A percentile compares a stretch with the other conserved stretches of the same genome.
phyloP scores from a whole-genome alignment of 2,113 vertebrate species.

The Siniperca chuatsi region DNA sequence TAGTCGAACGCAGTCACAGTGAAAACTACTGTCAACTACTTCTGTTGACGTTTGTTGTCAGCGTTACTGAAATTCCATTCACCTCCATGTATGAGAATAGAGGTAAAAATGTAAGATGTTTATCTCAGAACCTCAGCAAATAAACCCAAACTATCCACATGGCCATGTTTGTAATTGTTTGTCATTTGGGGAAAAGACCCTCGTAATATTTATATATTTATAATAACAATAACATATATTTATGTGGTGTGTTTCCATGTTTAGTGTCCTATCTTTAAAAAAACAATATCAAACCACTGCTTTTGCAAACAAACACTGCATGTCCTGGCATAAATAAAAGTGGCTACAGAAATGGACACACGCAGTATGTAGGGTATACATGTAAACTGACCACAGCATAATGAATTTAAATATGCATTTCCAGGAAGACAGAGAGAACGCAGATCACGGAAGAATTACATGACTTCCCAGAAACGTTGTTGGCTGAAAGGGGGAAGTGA shows the following conservation, averaged over 20 bases:
- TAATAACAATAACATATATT: too few relatives aligned
- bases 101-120: neutral
- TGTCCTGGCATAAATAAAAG: neutral
- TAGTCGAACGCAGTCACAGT: neutral
- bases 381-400: constrained; percentile 45
- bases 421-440: constrained; percentile 52
- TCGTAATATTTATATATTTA: neutral
- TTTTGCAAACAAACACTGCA: neutral
- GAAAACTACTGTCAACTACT: neutral
- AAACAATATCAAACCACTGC: neutral
- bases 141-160: neutral
- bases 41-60: neutral
- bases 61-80: neutral
- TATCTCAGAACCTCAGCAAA: neutral
- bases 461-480: constrained; percentile 73
- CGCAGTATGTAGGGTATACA: constrained; percentile 16
- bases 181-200: neutral
- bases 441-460: constrained; percentile 68
- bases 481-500: constrained; percentile 73
- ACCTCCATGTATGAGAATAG: neutral
- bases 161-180: neutral
- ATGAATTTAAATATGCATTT: constrained; percentile 55
- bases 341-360: neutral
- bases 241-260: neutral
- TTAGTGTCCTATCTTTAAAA: neutral